Conservation (phyloP, 2,888 invertebrate genomes). For the Deilephila porcellus region DNA sequence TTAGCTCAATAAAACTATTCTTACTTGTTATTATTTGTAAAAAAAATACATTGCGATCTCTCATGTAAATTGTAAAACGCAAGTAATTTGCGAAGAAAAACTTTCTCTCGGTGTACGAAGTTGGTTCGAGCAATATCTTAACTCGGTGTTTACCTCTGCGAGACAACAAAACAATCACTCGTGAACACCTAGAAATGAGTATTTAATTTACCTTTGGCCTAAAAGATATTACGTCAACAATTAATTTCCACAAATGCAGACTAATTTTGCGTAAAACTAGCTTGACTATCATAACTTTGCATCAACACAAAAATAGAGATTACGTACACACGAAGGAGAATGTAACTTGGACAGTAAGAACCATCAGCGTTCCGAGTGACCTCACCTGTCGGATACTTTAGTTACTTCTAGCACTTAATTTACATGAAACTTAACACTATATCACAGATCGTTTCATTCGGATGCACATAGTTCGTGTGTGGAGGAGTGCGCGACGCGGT, state of each 20-base stretch:
- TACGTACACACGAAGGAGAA: slow-evolving; percentile 44
- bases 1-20: too few species aligned
- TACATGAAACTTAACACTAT: slow-evolving; percentile 77
- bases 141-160: slow-evolving; percentile 54
- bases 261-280: slow-evolving; percentile 17
- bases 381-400: slow-evolving; percentile 60
- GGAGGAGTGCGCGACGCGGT: slow-evolving; percentile 56
- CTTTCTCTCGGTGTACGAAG: slow-evolving; percentile 62
- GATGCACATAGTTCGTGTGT: slow-evolving; percentile 66
- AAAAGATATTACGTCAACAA: neutral
- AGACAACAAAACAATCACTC: slow-evolving; percentile 62
- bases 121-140: slow-evolving; percentile 40
- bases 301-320: slow-evolving; percentile 57
- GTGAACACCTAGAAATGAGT: slow-evolving; percentile 41
- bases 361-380: slow-evolving; percentile 38
- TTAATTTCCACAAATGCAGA: neutral
- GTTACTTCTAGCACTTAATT: slow-evolving; percentile 59
- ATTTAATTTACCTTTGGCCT: slow-evolving; percentile 27
- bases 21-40: neutral
- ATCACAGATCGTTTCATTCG: slow-evolving; percentile 78
- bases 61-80: slow-evolving; percentile 35
- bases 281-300: slow-evolving; percentile 39
- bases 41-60: neutral
- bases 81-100: slow-evolving; percentile 50
- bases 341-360: slow-evolving; percentile 24